These are phyloP conservation scores for Drosophila sechellia DNA, from an alignment of 1,140 invertebrate species.

Conservation along the genomic window DNA sequence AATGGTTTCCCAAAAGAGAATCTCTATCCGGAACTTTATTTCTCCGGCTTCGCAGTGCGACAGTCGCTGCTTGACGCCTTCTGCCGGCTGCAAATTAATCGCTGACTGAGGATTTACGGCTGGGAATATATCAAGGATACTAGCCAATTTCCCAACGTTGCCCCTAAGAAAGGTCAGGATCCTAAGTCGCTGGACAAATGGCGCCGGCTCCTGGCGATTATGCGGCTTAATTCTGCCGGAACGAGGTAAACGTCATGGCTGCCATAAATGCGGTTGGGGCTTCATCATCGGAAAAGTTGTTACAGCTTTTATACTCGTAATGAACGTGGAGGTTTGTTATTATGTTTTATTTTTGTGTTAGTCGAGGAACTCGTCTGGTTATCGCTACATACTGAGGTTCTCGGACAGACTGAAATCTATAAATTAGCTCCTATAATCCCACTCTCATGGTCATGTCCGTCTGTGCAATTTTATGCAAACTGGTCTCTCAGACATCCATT, in stretches of 20 bases:
- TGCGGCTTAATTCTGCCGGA: conserved; percentile 43
- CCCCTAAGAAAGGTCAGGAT: conserved; percentile 21
- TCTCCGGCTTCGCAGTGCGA: conserved; percentile 8
- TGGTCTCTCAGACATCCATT: too few relatives aligned
- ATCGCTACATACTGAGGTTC: too few relatives aligned
- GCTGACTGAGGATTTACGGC: conserved; percentile 37
- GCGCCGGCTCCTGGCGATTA: conserved; percentile 44
- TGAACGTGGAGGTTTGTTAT: too few relatives aligned
- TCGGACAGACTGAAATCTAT: too few relatives aligned
- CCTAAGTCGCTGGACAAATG: conserved; percentile 48
- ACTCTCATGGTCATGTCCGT: too few relatives aligned
- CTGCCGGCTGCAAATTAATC: conserved; percentile 28
- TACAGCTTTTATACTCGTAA: conserved; percentile 9
- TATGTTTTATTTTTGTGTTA: too few relatives aligned
- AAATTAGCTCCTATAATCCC: too few relatives aligned
- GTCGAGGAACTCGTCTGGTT: too few relatives aligned
- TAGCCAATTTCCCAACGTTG: conserved; percentile 18
- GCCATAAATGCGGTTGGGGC: conserved; percentile 40
- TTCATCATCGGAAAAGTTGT: conserved; percentile 26
- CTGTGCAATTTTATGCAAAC: too few relatives aligned
- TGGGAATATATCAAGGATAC: conserved; percentile 49
- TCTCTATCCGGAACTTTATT: conserved; percentile 33
- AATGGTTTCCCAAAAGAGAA: conserved; percentile 47
- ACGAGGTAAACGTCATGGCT: conserved; percentile 39
- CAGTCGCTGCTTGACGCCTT: background rate